phyloP scores from a whole-genome alignment of 2,797 vertebrate species.

The Microhierax caerulescens region DNA sequence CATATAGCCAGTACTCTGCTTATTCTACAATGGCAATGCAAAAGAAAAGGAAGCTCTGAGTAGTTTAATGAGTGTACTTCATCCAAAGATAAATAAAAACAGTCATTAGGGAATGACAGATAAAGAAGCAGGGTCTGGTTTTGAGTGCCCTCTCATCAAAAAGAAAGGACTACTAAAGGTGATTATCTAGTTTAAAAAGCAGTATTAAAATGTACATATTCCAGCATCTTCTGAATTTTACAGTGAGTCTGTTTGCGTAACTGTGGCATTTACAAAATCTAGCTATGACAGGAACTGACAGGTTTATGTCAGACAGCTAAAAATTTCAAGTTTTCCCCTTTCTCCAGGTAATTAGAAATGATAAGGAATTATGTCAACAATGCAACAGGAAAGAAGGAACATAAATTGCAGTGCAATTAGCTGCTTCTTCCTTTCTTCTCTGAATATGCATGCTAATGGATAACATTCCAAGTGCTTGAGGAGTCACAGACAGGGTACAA shows the following conservation, averaged over 20 bases:
- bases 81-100: not conserved
- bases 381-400: not conserved
- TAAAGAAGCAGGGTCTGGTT: not conserved
- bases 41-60: not conserved
- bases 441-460: constrained; percentile 47
- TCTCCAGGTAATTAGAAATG: constrained; percentile 57
- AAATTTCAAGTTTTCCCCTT: constrained; percentile 20
- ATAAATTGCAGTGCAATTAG: constrained; percentile 67
- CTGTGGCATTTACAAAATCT: constrained; percentile 42
- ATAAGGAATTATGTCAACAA: constrained; percentile 44
- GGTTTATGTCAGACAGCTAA: constrained; percentile 43
- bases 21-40: not conserved
- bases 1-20: not conserved
- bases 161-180: not conserved
- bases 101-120: not conserved
- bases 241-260: not conserved
- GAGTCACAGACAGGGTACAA: constrained; percentile 35
- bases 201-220: not conserved
- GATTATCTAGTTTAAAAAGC: constrained; percentile 18
- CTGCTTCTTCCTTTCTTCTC: constrained; percentile 18
- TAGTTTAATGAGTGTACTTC: not conserved
- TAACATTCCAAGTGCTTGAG: constrained; percentile 13
- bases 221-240: not conserved
- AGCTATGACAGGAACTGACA: constrained; percentile 1
- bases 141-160: not conserved